Base-by-base conservation (phyloP, 2,113 vertebrate species). In the Elephas maximus region DNA sequence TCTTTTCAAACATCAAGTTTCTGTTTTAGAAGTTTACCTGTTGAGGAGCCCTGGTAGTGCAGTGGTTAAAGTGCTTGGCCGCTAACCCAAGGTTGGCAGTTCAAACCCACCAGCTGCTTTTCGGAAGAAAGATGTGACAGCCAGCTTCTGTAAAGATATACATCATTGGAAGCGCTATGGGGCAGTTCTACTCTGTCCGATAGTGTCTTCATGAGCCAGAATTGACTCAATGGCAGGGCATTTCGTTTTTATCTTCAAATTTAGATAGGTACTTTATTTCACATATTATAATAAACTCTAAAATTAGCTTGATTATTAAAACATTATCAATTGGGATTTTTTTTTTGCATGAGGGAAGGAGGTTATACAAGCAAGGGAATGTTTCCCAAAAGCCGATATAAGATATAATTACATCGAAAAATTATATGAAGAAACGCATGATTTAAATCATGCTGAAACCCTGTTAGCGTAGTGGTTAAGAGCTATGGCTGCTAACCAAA, bases 221-320 rank as follows among this genome's bases (percentile, higher is more conserved):
- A 57, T 57, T 57, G 53, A 12, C 53, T 57, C 14, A 12, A 17
- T 3, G 11, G 53, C 53, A 57, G 53, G 12, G 53, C 3, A 14
- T 57, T 57, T 57, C 7, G 6, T 48, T 48, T 48, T 48, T 48
- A 76, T 78, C 51, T 87, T 92, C 21, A 83, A 78, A 87, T 76
- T 95, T 88, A 78, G 41, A 41, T 45, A 77, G 26, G 8, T 9
- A 69, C 74, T 78, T 80, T 79, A 67, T 45, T 60, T 85, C 28
- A 78, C 9, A 67, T 1, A 45, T 74, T 88, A 12, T 45, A 62
- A 86, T 79, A n/a, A 91, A 28, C 37, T 90, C 14, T 17, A 93
- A 97, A 96, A 63, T 89, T 89, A 80, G 28, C n/a, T 84, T 82
- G 26, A 48, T 28, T 53, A 57, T 51, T 89, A 73, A 88, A 87